These are phyloP conservation scores for Imbricaverruca yamaguchii DNA, from an alignment of 2,888 invertebrate species.

Conservation along the genomic window DNA sequence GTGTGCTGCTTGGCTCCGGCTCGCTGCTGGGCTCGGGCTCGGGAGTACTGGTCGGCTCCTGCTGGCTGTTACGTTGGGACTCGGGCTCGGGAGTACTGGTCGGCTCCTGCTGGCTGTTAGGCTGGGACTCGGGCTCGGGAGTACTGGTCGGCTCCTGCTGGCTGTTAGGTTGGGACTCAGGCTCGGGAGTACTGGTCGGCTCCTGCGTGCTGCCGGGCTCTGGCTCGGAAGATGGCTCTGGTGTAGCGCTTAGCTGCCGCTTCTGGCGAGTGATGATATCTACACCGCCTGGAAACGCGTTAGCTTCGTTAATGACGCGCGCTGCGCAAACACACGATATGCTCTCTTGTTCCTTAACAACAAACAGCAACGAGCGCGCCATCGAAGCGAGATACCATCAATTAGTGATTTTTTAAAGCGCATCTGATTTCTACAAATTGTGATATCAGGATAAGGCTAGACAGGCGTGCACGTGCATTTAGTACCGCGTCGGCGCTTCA, in stretches of 20 bases:
- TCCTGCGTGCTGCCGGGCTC: slow-evolving; percentile 34
- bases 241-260: slow-evolving; percentile 27
- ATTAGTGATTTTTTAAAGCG: too few species aligned
- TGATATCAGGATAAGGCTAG: too few species aligned
- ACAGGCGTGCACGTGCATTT: neutral
- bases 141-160: slow-evolving; percentile 38
- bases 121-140: slow-evolving; percentile 13
- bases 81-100: slow-evolving; percentile 24
- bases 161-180: neutral
- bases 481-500: neutral
- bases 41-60: slow-evolving; percentile 35
- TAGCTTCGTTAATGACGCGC: too few species aligned
- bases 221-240: slow-evolving; percentile 26
- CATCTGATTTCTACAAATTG: too few species aligned
- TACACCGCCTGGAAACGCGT: neutral
- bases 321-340: too few species aligned
- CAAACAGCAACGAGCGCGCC: too few species aligned
- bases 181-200: slow-evolving; percentile 31
- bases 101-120: slow-evolving; percentile 38
- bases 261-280: neutral
- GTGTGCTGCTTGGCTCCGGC: slow-evolving; percentile 40
- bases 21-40: slow-evolving; percentile 30
- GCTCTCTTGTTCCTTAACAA: too few species aligned
- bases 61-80: slow-evolving; percentile 34
- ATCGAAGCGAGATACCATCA: too few species aligned